Base-by-base conservation (phyloP, 1,140 invertebrate species). In the Monomorium pharaonis region DNA sequence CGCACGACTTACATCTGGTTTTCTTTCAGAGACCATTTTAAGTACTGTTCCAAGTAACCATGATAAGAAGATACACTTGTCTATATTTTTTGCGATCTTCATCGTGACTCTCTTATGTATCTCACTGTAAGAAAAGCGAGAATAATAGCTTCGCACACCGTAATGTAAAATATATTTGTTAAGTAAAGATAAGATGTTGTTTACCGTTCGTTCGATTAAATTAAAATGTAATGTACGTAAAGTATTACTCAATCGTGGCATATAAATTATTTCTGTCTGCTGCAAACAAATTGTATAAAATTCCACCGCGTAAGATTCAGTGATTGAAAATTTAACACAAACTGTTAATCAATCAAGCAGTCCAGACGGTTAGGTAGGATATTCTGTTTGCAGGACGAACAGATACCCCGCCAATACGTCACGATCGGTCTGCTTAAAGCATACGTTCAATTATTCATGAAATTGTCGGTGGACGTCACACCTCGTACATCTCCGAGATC, bases 371-470 rank as follows among this genome's bases (percentile, higher is more conserved):
- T 58, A 37, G 84, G 44, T 84, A 56, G 49, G 42, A 78, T 78
- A 85, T 80, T 78, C 84, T 65, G 84, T 85, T 85, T 85, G 84
- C 49, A 33, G 51, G 49, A 63, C 27, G 51, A 65, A 65, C 84
- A 60, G 62, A 85, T 85, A 85, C 75, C 49, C 30, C 75, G 47
- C 74, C 74, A 67, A 78, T 85, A 78, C 74, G 62, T 80, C 70
- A 84, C 80, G 69, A 42, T 49, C 80, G 69, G 54, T 49, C 37
- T 44, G 56, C 56, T 84, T 84, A 84, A 77, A 77, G 74, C 30
- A 63, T 5, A 84, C 72, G 81, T 77, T 85, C 62, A 85, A 85
- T 85, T 85, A 85, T 85, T 85, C 74, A 78, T 85, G 84, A 85
- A 85, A 85, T 85, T 78, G 84, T 78, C 75, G 44, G 62, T 49